These are phyloP conservation scores for Holothuria scabra DNA, from an alignment of 53 echinoderm and acorn worm genomes.

Conservation along the genomic window DNA sequence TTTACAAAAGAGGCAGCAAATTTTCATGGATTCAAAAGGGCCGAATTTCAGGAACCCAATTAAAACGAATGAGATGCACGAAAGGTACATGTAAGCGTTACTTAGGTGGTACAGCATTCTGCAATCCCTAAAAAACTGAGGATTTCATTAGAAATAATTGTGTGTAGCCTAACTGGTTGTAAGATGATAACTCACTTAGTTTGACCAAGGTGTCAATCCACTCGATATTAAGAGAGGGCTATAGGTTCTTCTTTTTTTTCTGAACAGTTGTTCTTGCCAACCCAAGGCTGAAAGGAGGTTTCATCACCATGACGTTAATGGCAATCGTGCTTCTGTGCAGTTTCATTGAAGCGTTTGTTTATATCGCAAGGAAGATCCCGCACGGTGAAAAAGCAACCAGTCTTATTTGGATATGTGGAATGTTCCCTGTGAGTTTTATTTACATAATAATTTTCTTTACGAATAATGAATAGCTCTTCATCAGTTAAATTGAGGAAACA, in stretches of 20 bases:
- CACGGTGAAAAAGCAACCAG: conserved; percentile 77
- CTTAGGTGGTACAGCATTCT: too few relatives aligned
- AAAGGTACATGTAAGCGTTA: too few relatives aligned
- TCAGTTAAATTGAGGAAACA: not conserved
- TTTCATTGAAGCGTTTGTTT: conserved; percentile 66
- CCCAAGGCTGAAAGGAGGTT: not conserved
- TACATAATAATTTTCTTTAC: not conserved
- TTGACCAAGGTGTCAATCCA: too few relatives aligned
- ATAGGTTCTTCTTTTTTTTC: not conserved
- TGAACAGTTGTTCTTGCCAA: not conserved
- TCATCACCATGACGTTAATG: conserved; percentile 32
- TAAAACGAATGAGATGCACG: too few relatives aligned
- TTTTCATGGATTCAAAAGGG: too few relatives aligned
- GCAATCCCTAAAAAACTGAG: too few relatives aligned
- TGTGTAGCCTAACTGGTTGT: too few relatives aligned
- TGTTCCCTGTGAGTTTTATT: conserved; percentile 74
- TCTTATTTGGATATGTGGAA: conserved; percentile 82
- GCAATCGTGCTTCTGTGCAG: conserved; percentile 60
- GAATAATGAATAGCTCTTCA: not conserved
- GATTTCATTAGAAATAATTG: too few relatives aligned
- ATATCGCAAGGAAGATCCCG: conserved; percentile 70
- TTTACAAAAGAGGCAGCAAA: too few relatives aligned
- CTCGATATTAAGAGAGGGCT: too few relatives aligned
- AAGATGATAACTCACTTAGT: too few relatives aligned
- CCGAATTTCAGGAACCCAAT: too few relatives aligned